Percentiles rank a stretch among this genome's conserved stretches.
phyloP scores from a whole-genome alignment of 35 echinoderm and acorn worm genomes.

The Anneissia japonica region DNA sequence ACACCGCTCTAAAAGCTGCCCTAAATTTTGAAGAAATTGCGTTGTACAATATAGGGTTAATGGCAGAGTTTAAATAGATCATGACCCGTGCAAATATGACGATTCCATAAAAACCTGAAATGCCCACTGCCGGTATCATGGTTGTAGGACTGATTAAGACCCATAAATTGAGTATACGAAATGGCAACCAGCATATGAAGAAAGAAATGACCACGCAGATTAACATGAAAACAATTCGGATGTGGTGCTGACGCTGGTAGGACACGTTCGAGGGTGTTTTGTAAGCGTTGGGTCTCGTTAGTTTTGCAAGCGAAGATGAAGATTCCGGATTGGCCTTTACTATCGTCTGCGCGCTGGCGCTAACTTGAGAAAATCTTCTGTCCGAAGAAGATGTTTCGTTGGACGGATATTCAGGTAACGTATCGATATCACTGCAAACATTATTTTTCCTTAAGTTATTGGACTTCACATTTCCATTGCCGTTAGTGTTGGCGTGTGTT shows the following conservation, averaged over 20 bases:
- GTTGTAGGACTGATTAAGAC: constrained; percentile 24
- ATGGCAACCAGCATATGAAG: constrained; percentile 84
- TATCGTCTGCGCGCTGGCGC: too few species aligned
- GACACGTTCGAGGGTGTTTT: background rate
- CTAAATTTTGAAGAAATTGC: constrained; percentile 79
- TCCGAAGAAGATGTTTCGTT: background rate
- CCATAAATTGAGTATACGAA: constrained; percentile 67
- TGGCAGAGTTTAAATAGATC: constrained; percentile 79
- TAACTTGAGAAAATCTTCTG: background rate
- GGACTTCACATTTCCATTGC: background rate
- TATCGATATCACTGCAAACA: background rate
- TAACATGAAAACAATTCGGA: constrained; percentile 53
- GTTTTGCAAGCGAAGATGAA: background rate
- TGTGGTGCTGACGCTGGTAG: constrained; percentile 26
- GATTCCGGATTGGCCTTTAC: background rate
- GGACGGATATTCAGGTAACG: background rate
- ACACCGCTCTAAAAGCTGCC: constrained; percentile 30
- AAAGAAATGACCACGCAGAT: constrained; percentile 68
- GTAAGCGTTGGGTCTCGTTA: background rate
- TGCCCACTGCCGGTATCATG: background rate
- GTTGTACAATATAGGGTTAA: constrained; percentile 85
- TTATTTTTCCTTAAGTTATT: background rate
- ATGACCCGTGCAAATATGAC: constrained; percentile 42
- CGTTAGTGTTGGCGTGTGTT: background rate
- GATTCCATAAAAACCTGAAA: background rate